These are phyloP conservation scores for Andrena bucephala DNA, from an alignment of 2,888 invertebrate species.

Conservation along the genomic window DNA sequence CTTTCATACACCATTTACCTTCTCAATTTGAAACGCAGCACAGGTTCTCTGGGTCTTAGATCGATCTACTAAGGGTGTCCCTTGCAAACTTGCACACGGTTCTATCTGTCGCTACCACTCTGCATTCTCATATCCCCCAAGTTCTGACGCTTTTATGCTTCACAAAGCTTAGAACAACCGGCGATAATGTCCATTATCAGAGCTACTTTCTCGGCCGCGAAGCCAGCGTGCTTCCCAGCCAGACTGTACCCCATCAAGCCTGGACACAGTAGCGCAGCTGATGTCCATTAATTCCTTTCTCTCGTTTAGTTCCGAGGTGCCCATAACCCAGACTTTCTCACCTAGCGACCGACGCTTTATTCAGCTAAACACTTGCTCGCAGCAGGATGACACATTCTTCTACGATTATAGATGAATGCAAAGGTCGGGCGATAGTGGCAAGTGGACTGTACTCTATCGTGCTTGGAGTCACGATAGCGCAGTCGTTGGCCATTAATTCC, in stretches of 20 bases:
- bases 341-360: slow-evolving; percentile 9
- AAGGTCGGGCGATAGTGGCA: background rate
- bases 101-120: too few relatives aligned
- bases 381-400: slow-evolving; percentile 33
- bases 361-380: background rate
- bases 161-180: background rate
- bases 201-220: background rate
- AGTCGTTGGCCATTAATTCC: slow-evolving; percentile 37
- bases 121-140: too few relatives aligned
- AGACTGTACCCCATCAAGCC: slow-evolving; percentile 5
- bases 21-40: too few relatives aligned
- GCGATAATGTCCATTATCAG: background rate
- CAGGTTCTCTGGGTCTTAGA: too few relatives aligned
- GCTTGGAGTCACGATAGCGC: slow-evolving; percentile 2
- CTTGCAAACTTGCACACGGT: too few relatives aligned
- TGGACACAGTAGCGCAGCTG: slow-evolving; percentile 16
- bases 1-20: too few relatives aligned
- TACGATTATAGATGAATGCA: background rate
- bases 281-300: slow-evolving; percentile 43
- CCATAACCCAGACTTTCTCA: slow-evolving; percentile 39
- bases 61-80: too few relatives aligned
- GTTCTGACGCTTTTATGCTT: too few relatives aligned
- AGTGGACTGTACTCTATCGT: background rate
- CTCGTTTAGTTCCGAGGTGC: background rate
- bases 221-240: background rate